phyloP scores from a whole-genome alignment of 2,888 invertebrate species.

The Eupithecia dodoneata region DNA sequence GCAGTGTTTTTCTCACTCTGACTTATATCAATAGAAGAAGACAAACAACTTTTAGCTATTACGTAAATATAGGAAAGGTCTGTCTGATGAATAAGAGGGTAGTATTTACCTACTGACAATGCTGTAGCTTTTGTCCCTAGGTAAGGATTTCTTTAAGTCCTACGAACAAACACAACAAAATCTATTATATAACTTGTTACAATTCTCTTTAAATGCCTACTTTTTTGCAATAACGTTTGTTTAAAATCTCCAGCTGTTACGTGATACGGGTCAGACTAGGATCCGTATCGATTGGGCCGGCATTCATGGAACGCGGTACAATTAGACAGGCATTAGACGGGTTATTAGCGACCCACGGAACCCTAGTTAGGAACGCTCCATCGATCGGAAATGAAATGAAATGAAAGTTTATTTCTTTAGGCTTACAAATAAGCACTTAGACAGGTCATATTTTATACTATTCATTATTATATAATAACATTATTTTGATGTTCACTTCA shows the following conservation, averaged over 20 bases:
- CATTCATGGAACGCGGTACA: conserved; percentile 47
- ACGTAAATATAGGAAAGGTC: no score
- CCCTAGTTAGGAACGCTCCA: conserved; percentile 44
- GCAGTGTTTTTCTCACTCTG: background rate
- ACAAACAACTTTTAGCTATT: background rate
- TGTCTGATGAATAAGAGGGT: no score
- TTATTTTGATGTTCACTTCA: no score
- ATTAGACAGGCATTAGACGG: conserved; percentile 66
- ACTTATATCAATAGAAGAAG: background rate
- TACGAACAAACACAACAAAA: background rate
- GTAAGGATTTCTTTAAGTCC: background rate
- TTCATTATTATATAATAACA: no score
- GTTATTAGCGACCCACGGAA: conserved; percentile 56
- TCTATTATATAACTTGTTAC: background rate
- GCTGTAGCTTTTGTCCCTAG: background rate
- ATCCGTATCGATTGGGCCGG: conserved; percentile 58
- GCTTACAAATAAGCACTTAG: no score
- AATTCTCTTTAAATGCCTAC: background rate
- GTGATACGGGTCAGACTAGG: conserved; percentile 54
- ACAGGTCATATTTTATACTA: no score
- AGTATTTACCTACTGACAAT: background rate
- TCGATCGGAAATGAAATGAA: conserved; percentile 4
- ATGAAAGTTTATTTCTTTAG: no score
- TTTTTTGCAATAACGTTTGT: background rate
- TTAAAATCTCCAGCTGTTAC: conserved; percentile 21